phyloP scores from a whole-genome alignment of 2,113 vertebrate species.

The Phoenicopterus ruber region DNA sequence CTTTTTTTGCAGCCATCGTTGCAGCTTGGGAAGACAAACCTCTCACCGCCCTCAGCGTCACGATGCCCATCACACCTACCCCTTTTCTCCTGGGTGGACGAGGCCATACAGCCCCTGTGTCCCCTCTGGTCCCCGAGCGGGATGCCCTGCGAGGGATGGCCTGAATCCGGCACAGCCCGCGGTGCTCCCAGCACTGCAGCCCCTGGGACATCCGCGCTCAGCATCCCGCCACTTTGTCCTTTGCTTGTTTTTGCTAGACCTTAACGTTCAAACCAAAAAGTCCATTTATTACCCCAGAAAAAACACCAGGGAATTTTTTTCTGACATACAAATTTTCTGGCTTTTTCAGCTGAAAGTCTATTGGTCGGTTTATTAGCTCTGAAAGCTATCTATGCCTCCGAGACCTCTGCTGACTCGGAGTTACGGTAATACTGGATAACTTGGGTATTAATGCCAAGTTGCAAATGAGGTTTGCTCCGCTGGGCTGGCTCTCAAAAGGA shows the following conservation, averaged over 20 bases:
- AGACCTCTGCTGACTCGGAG: neutral
- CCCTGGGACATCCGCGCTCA: neutral
- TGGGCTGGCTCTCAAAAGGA: neutral
- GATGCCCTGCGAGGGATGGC: neutral
- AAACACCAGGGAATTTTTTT: neutral
- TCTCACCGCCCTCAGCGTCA: neutral
- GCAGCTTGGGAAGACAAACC: neutral
- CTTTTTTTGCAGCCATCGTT: neutral
- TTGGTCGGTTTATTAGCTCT: neutral
- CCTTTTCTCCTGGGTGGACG: neutral
- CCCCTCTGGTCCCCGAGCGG: rapidly evolving
- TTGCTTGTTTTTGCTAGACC: neutral
- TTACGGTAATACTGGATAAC: constrained; percentile 4
- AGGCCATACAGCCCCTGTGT: neutral
- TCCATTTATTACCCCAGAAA: neutral
- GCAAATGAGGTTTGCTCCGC: neutral
- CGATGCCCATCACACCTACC: rapidly evolving
- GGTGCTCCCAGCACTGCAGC: neutral
- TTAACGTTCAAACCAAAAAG: neutral
- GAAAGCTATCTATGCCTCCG: neutral
- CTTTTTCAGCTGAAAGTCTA: neutral
- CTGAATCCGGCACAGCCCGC: rapidly evolving
- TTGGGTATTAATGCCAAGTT: neutral
- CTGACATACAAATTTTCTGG: neutral
- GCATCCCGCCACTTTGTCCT: neutral